phyloP scores from a whole-genome alignment of 2,797 vertebrate species.

The Numenius phaeopus region DNA sequence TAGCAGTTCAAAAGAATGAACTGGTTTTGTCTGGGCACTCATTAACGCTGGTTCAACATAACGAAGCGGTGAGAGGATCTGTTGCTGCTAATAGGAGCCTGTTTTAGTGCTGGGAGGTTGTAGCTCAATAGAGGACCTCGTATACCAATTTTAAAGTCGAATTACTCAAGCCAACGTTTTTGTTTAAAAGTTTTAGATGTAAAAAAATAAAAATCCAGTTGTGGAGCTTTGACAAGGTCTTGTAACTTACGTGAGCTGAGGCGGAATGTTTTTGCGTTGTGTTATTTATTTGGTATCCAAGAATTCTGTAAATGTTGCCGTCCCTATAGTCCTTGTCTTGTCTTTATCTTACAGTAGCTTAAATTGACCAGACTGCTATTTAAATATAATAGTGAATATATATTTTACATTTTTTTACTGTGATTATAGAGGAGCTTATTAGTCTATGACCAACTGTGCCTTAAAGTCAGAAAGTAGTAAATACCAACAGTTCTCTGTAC shows the following conservation, averaged over 20 bases:
- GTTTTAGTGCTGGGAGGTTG: background rate
- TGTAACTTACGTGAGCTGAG: background rate
- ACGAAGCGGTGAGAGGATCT: background rate
- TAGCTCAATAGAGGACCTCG: background rate
- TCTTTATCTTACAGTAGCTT: background rate
- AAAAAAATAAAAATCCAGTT: background rate
- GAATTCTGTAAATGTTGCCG: background rate
- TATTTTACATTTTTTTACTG: background rate
- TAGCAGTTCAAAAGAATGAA: background rate
- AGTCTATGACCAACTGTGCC: background rate
- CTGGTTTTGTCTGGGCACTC: background rate
- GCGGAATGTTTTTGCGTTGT: background rate
- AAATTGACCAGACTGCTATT: background rate
- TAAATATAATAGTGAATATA: background rate
- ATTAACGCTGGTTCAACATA: background rate
- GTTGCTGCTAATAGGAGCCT: background rate
- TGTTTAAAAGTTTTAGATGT: background rate
- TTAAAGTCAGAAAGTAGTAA: slow-evolving; percentile 12
- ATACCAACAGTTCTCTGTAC: background rate
- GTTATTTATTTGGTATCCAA: background rate
- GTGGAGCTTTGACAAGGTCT: background rate
- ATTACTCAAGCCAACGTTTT: background rate
- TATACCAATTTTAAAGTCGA: background rate
- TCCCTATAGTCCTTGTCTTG: background rate
- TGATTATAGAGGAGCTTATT: background rate